phyloP scores from a whole-genome alignment of 2,888 invertebrate species.

The Leptinotarsa juncta region DNA sequence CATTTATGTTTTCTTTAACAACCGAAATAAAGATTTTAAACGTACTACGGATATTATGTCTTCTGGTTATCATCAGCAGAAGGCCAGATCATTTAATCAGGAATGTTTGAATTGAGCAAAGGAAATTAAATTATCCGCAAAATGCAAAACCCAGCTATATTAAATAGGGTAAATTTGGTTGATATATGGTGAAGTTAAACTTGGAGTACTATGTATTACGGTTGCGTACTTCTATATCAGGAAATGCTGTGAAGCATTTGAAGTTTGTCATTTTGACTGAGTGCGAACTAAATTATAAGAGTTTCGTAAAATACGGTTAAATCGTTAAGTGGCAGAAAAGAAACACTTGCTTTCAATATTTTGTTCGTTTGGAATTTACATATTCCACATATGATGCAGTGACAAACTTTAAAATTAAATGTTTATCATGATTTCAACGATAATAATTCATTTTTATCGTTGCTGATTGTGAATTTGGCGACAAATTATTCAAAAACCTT shows the following conservation, averaged over 20 bases:
- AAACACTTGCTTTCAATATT: not conserved
- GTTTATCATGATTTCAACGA: too few species aligned
- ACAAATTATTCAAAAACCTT: too few species aligned
- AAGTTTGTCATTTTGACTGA: not conserved
- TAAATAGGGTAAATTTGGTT: not conserved
- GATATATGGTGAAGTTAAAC: constrained; percentile 15
- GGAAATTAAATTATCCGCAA: not conserved
- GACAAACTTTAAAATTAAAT: too few species aligned
- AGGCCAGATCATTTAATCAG: not conserved
- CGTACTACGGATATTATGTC: not conserved
- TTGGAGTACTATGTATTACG: constrained; percentile 10
- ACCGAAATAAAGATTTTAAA: not conserved
- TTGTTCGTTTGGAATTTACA: not conserved
- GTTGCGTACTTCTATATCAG: not conserved
- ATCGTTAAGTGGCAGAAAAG: not conserved
- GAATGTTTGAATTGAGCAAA: not conserved
- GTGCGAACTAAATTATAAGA: constrained; percentile 2
- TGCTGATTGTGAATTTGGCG: too few species aligned
- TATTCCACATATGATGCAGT: too few species aligned
- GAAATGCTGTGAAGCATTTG: not conserved
- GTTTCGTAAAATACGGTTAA: too few species aligned
- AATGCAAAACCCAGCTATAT: not conserved
- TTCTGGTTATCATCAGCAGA: not conserved
- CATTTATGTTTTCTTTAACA: too few species aligned
- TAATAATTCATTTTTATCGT: too few species aligned